Conservation (phyloP, 2,888 invertebrate genomes). For the Ichneumoninae sp. region DNA sequence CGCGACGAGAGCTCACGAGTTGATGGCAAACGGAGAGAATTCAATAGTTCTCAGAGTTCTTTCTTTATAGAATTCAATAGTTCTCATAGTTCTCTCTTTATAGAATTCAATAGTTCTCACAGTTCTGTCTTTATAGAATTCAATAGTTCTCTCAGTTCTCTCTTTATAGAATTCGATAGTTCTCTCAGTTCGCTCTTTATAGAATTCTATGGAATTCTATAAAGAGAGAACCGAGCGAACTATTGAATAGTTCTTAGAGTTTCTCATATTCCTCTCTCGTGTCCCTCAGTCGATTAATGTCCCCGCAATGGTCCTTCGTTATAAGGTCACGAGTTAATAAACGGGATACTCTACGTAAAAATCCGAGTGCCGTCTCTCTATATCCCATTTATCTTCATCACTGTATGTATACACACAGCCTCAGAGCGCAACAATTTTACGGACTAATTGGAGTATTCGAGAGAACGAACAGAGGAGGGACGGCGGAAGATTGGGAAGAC, state of each 20-base stretch:
- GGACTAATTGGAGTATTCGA: slow-evolving; percentile 33
- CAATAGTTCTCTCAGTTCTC: no score
- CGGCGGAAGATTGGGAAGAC: background rate
- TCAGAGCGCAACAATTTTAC: slow-evolving; percentile 42
- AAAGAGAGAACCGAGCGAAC: no score
- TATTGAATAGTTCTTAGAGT: slow-evolving; percentile 18
- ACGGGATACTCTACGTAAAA: background rate
- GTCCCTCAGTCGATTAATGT: slow-evolving; percentile 20
- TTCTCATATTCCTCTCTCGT: slow-evolving; percentile 29
- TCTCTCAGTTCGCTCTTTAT: no score
- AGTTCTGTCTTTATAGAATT: no score
- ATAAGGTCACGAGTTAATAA: slow-evolving; percentile 15
- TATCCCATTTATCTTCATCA: slow-evolving; percentile 18
- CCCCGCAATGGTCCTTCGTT: slow-evolving; percentile 8
- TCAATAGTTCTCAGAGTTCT: background rate
- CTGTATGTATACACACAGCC: background rate
- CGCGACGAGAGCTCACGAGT: background rate
- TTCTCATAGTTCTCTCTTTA: no score
- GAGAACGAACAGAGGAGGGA: slow-evolving; percentile 10
- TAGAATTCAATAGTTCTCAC: no score
- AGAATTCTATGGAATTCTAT: no score
- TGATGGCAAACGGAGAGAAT: background rate
- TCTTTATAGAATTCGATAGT: no score
- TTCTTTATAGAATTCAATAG: no score
- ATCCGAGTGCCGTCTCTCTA: slow-evolving; percentile 11